Percentiles rank a stretch among this genome's conserved stretches.
phyloP scores from a whole-genome alignment of 2,888 invertebrate species.

The Gerosis bhagava region DNA sequence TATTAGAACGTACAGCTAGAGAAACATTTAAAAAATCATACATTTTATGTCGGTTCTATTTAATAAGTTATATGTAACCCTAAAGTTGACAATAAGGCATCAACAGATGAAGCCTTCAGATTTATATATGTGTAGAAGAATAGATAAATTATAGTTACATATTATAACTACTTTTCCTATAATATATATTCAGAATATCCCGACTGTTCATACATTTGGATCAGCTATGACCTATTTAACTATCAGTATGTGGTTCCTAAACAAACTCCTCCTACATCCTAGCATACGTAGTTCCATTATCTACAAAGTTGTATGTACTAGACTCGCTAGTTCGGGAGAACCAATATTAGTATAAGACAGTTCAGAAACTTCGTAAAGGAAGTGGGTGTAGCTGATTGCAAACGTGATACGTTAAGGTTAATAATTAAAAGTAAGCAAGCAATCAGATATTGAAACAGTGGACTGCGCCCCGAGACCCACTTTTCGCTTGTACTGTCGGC shows the following conservation, averaged over 20 bases:
- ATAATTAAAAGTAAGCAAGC: conserved; percentile 32
- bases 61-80: too few relatives aligned
- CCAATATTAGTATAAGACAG: conserved; percentile 24
- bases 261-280: conserved; percentile 11
- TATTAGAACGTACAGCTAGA: too few relatives aligned
- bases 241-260: conserved; percentile 6
- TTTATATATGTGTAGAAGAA: too few relatives aligned
- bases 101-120: too few relatives aligned
- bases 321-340: conserved; percentile 9
- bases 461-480: conserved; percentile 22
- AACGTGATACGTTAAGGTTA: conserved; percentile 24
- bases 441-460: conserved; percentile 26
- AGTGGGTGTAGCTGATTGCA: conserved; percentile 30
- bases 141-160: too few relatives aligned
- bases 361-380: conserved; percentile 26
- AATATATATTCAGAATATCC: too few relatives aligned
- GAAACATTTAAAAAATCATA: too few relatives aligned
- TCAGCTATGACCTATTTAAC: conserved; percentile 8
- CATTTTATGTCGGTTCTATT: too few relatives aligned
- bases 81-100: too few relatives aligned
- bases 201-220: too few relatives aligned
- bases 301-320: conserved; percentile 9
- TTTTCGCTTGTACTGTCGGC: conserved; percentile 20
- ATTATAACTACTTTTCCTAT: too few relatives aligned
- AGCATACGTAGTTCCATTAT: conserved; percentile 12